phyloP scores from a whole-genome alignment of 2,797 vertebrate species.

The Onychomys arenicola region DNA sequence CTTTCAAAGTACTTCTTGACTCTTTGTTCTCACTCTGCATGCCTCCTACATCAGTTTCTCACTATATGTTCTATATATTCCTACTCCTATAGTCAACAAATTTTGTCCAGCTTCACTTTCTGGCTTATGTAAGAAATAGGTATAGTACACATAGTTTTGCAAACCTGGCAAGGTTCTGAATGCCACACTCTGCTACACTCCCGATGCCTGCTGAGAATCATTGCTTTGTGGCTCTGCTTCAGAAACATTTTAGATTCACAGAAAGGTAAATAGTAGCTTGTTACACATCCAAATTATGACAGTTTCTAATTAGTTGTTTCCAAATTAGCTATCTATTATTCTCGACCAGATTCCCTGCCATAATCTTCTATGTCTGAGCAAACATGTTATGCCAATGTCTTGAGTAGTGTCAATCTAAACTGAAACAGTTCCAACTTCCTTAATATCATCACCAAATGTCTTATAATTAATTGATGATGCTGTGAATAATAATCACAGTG shows the following conservation, averaged over 20 bases:
- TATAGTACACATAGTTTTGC: background rate
- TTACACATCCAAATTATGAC: constrained; percentile 52
- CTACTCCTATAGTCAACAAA: background rate
- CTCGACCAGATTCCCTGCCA: constrained; percentile 58
- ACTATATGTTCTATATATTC: background rate
- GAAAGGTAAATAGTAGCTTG: constrained; percentile 65
- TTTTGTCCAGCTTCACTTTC: constrained; percentile 38
- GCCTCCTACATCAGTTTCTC: constrained; percentile 32
- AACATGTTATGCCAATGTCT: constrained; percentile 72
- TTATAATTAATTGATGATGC: constrained; percentile 71
- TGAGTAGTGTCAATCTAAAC: constrained; percentile 33
- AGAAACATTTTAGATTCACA: constrained; percentile 49
- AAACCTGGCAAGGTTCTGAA: background rate
- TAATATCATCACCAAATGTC: constrained; percentile 75
- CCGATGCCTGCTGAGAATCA: background rate
- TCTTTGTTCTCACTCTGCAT: background rate
- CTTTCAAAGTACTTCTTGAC: constrained; percentile 50
- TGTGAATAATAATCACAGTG: constrained; percentile 70
- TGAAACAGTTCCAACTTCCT: constrained; percentile 69
- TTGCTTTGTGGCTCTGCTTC: constrained; percentile 46
- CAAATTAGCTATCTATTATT: constrained; percentile 66
- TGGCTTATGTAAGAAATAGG: background rate
- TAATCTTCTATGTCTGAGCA: constrained; percentile 65
- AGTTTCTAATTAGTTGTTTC: constrained; percentile 65
- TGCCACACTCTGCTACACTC: background rate